Evolutionary conservation across 2,888 invertebrate species (phyloP), one percentile per base, ranked within the genome.

Genomic region (Brenthis hecate): DNA sequence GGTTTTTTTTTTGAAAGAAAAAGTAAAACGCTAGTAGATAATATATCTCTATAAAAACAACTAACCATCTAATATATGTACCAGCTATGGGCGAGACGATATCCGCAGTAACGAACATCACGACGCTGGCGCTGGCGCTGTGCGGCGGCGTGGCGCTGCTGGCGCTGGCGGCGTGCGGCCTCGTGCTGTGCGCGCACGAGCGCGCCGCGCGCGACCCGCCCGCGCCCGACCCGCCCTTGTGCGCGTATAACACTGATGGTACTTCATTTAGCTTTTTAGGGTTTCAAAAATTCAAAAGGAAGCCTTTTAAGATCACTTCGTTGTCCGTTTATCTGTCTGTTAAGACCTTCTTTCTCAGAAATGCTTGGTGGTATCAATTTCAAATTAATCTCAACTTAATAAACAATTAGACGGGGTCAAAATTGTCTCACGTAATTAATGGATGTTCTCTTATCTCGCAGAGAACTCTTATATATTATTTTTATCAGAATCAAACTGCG

Each of bases 231-330:
- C 89, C 90, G 62, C 89, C 90, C 58, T 85, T 90, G 23, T 88
- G 89, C 72, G 91, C 91, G 0, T 91, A 90, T 75, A 89, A 85
- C 70, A 91, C 91, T 70, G 91, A 91, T 73, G 91, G 91, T 91
- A 76, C 14, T 11, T 14, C 16, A 23, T 11, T 5, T 11, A 4
- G 2, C n/a, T 11, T 43, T 43, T 11, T 43, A 43, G 36, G 36
- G 36, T 36, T 6, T 6, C 36, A 6, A 36, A 36, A 36, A 6
- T 8, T 8, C 36, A 36, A 32, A 16, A 50, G 19, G 1, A 6
- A 58, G 36, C 36, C 6, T 8, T 36, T 8, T 36, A 8, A 36
- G 36, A 8, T 36, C 8, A 36, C 8, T 8, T 58, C 1, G 36
- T 36, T 8, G 36, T 36, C 36, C 36, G 36, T 36, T 36, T 36